Base-by-base conservation (phyloP, 2,888 invertebrate species). In the Cheilosia grossa region DNA sequence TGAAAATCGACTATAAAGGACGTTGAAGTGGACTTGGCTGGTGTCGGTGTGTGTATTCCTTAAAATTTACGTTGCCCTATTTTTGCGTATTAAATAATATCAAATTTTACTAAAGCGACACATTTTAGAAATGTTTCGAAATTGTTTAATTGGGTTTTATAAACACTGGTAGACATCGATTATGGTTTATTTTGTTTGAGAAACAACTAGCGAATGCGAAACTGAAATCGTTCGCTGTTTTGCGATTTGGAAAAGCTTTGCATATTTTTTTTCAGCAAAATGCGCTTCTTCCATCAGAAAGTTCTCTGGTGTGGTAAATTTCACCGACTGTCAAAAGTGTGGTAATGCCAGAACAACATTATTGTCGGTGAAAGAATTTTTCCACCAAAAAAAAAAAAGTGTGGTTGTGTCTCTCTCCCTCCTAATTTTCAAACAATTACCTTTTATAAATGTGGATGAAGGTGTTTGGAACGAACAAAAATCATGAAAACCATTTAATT, bases 141-240 rank as follows among this genome's bases (percentile, higher is more conserved):
- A 82, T 51, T 78, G 73, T 77, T 82, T 58, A 69, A 77, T 78
- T 77, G 77, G 72, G 63, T 82, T 86, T 77, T 82, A 73, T 86
- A 54, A 77, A 64, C 82, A 86, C 86, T 86, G 77, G 73, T 64
- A 82, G 86, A 86, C 86, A 86, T 86, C 69, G 86, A 82, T 82
- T 4, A 81, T 56, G 75, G 75, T 81, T 85, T 85, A 81, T 72
- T 81, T 81, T 67, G 81, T 77, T 72, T 61, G 81, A 85, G 85
- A 75, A 81, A 77, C 81, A 81, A 81, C 70, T 81, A 77, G 54
- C 67, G 81, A 85, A 85, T 85, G 85, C 64, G 47, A 70, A 70
- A 72, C 21, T 59, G 56, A 85, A 75, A 59, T 44, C 44, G 27
- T 17, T 64, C 42, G 24, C 27, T 53, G n/a, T 21, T 24, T 21